Percentiles rank a stretch among this genome's conserved stretches.
Conservation (phyloP, 2,797 vertebrate genomes). For the Uromys caudimaculatus region DNA sequence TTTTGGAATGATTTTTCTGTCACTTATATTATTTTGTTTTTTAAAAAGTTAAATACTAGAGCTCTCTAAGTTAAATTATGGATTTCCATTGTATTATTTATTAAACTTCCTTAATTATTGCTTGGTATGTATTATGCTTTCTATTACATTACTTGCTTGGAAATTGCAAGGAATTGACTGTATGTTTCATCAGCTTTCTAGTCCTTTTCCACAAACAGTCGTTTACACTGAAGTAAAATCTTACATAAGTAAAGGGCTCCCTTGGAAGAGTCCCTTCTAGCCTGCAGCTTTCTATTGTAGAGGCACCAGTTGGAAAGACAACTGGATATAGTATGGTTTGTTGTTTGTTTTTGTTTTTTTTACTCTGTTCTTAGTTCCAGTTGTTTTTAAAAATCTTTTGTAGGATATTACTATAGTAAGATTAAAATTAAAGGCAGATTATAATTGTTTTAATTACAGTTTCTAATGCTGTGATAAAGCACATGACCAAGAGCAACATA, state of each 20-base stretch:
- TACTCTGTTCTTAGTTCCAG: slow-evolving; percentile 18
- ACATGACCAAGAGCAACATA: neutral
- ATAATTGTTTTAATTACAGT: neutral
- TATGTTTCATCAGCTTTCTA: slow-evolving; percentile 3
- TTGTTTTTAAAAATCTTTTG: neutral
- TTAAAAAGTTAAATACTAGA: slow-evolving; percentile 25
- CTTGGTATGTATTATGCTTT: no score
- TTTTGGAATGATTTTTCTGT: slow-evolving; percentile 47
- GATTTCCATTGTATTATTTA: neutral
- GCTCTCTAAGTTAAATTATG: slow-evolving; percentile 5
- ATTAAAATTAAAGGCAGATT: slow-evolving; percentile 55
- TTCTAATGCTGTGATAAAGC: neutral
- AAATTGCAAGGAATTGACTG: neutral
- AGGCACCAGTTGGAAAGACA: neutral
- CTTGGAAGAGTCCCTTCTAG: neutral
- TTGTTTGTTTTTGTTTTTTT: no score
- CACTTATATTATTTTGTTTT: neutral
- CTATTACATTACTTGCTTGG: no score
- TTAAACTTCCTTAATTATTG: slow-evolving; percentile 13
- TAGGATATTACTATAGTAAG: neutral
- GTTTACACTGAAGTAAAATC: slow-evolving; percentile 4
- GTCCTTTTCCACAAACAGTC: slow-evolving; percentile 24
- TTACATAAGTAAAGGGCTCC: slow-evolving; percentile 1
- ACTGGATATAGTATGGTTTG: neutral
- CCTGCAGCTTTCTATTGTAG: neutral